Evolutionary conservation across 2,113 vertebrate genomes (phyloP).

Genomic region (Percopsis transmontana): DNA sequence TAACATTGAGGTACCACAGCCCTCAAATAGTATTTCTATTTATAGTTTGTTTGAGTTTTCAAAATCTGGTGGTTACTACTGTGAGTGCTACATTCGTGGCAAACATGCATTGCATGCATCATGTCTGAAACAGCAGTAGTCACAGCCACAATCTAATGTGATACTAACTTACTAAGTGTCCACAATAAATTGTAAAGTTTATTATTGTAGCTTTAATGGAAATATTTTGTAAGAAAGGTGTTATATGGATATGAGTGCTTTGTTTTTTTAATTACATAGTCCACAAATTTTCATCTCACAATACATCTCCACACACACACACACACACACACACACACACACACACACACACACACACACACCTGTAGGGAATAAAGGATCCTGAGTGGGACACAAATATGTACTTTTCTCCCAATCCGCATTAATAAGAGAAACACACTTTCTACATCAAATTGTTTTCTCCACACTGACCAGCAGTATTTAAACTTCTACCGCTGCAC

Average conservation of each 20-base stretch:
- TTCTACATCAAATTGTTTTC: background rate
- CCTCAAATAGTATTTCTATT: no score
- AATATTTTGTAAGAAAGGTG: background rate
- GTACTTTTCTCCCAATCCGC: conserved; percentile 30
- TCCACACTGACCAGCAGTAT: no score
- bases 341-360: conserved; percentile 37
- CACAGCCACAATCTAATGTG: no score
- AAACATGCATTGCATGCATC: no score
- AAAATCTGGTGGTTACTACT: no score
- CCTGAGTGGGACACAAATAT: conserved; percentile 37
- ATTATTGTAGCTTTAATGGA: background rate
- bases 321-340: conserved; percentile 2
- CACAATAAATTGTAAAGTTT: no score
- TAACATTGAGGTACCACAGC: no score
- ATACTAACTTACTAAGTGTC: no score
- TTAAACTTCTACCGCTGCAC: no score
- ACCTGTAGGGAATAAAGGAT: conserved; percentile 27
- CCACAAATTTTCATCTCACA: background rate
- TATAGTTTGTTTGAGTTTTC: no score
- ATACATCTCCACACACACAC: background rate
- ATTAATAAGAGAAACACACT: conserved; percentile 5
- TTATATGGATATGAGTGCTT: background rate
- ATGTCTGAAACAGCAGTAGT: no score
- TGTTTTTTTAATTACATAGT: background rate
- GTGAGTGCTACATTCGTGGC: no score